Conservation (phyloP, 1,140 invertebrate species). For the Drosophila trapezifrons region DNA sequence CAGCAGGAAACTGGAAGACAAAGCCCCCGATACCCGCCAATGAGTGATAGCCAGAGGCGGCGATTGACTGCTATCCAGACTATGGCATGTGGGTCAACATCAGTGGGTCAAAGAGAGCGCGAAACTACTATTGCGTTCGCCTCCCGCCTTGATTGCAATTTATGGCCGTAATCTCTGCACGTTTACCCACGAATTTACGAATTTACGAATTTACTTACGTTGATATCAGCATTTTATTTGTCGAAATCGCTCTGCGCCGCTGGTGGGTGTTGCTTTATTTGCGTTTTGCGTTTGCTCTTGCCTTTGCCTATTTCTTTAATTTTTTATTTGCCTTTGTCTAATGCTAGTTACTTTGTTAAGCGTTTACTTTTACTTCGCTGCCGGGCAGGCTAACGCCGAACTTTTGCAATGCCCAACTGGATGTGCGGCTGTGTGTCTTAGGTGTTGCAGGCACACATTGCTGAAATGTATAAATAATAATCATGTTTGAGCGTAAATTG, state of each 20-base stretch:
- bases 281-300: conserved; percentile 13
- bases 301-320: conserved; percentile 32
- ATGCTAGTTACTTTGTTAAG: conserved; percentile 58
- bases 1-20: conserved; percentile 60
- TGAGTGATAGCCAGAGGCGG: conserved; percentile 28
- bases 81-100: conserved; percentile 68
- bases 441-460: conserved; percentile 73
- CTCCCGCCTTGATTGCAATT: conserved; percentile 62
- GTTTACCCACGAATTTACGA: conserved; percentile 56
- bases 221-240: conserved; percentile 74
- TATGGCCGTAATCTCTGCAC: conserved; percentile 45
- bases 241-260: conserved; percentile 29
- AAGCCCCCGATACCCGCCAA: conserved; percentile 23
- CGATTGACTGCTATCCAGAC: conserved; percentile 19
- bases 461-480: conserved; percentile 74
- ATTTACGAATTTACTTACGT: conserved; percentile 78
- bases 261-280: conserved; percentile 62
- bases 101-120: conserved; percentile 62
- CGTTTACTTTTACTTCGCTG: conserved; percentile 64
- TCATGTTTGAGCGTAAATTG: conserved; percentile 66
- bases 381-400: conserved; percentile 35
- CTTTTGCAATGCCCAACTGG: conserved; percentile 74
- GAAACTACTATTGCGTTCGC: conserved; percentile 33
- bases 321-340: conserved; percentile 56
- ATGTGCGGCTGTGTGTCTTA: conserved; percentile 39